phyloP scores from a whole-genome alignment of 1,140 invertebrate genomes.

The Sycobia sp. region DNA sequence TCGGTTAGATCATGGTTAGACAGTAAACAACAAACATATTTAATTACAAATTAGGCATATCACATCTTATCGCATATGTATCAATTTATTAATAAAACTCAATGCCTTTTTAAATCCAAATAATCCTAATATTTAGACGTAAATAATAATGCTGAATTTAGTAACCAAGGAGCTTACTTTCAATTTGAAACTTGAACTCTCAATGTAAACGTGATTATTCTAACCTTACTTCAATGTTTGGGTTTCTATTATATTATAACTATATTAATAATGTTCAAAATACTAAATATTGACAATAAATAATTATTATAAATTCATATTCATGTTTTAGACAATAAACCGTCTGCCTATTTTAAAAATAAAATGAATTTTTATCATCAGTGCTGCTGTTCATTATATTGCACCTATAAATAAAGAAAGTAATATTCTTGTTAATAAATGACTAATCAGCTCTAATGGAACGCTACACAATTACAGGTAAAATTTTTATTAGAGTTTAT shows the following conservation, averaged over 20 bases:
- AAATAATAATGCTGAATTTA: slow-evolving; percentile 70
- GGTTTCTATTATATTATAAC: slow-evolving; percentile 1
- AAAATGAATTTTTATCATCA: slow-evolving; percentile 62
- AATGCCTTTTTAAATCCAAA: slow-evolving; percentile 72
- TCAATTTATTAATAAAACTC: slow-evolving; percentile 60
- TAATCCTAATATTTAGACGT: slow-evolving; percentile 73
- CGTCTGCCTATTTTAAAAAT: slow-evolving; percentile 63
- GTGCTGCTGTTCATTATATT: slow-evolving; percentile 65
- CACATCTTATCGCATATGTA: too few relatives aligned
- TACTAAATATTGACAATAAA: too few relatives aligned
- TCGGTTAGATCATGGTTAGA: too few relatives aligned
- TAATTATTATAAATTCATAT: slow-evolving; percentile 8
- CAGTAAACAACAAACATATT: slow-evolving; percentile 50
- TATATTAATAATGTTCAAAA: too few relatives aligned
- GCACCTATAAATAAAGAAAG: slow-evolving; percentile 49
- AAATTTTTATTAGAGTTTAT: slow-evolving; percentile 47
- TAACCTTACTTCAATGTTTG: slow-evolving; percentile 38
- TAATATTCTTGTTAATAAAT: slow-evolving; percentile 62
- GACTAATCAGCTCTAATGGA: slow-evolving; percentile 84
- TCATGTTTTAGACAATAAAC: slow-evolving; percentile 47
- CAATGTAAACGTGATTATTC: slow-evolving; percentile 32
- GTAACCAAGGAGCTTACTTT: slow-evolving; percentile 36
- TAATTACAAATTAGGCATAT: slow-evolving; percentile 51
- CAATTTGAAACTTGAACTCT: slow-evolving; percentile 8
- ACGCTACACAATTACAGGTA: slow-evolving; percentile 70